Conservation (phyloP, 2,797 vertebrate genomes). For the Cephalopachus bancanus region DNA sequence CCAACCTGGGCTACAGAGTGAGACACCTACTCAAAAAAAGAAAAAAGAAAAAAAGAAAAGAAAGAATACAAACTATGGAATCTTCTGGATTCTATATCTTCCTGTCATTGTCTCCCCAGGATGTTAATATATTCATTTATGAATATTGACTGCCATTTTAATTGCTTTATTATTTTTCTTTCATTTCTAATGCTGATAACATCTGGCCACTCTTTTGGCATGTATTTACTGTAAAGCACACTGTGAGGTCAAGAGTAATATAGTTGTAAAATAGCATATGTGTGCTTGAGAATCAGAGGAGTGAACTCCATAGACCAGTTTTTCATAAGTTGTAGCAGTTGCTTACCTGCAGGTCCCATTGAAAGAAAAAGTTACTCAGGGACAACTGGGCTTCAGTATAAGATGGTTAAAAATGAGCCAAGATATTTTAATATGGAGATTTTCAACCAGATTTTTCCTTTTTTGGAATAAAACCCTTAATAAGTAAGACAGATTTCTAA, state of each 20-base stretch:
- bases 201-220: background rate
- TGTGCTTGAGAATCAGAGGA: background rate
- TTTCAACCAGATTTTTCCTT: background rate
- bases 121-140: constrained; percentile 3
- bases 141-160: background rate
- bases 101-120: background rate
- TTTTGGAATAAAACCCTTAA: constrained; percentile 32
- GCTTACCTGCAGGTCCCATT: background rate
- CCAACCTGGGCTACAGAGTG: too few species aligned
- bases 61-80: background rate
- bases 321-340: background rate
- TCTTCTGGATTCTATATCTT: background rate
- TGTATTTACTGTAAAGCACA: background rate
- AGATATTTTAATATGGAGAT: constrained; percentile 24
- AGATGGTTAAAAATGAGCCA: constrained; percentile 10
- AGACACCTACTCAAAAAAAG: too few species aligned
- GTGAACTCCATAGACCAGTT: background rate
- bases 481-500: background rate
- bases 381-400: background rate
- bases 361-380: background rate
- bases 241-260: background rate
- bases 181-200: constrained; percentile 9
- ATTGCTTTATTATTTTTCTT: constrained; percentile 13
- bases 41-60: too few species aligned
- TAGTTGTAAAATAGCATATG: background rate